These are phyloP conservation scores for Delichon dasypus DNA, from an alignment of 2,797 vertebrate genomes.

Conservation along the genomic window DNA sequence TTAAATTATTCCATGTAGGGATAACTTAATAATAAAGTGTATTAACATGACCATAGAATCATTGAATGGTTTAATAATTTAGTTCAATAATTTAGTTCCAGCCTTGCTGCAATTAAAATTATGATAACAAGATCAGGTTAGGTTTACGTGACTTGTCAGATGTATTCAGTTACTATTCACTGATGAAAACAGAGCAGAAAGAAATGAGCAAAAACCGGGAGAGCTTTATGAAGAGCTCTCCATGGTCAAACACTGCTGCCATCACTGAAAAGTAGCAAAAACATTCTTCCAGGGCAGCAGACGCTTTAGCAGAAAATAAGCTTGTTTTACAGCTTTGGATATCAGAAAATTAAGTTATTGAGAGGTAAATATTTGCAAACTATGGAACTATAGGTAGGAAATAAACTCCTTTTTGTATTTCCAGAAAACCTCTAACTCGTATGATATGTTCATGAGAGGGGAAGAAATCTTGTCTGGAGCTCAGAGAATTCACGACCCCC, in stretches of 20 bases:
- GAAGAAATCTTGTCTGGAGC: constrained; percentile 98
- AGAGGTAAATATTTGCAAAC: background rate
- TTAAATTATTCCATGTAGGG: background rate
- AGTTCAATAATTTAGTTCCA: background rate
- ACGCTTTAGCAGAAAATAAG: background rate
- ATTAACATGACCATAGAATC: background rate
- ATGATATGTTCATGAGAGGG: constrained; percentile 99
- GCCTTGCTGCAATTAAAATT: background rate
- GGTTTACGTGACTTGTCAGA: background rate
- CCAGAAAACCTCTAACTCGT: constrained; percentile 97
- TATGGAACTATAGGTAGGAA: background rate
- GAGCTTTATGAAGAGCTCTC: background rate
- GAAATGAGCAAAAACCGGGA: background rate
- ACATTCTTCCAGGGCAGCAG: background rate
- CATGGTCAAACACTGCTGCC: background rate
- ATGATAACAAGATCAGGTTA: background rate
- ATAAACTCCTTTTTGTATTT: constrained; percentile 12
- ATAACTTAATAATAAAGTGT: background rate
- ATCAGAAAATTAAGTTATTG: background rate
- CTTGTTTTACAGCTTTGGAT: background rate
- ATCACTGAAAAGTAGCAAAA: background rate
- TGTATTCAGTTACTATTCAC: background rate
- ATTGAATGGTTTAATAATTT: too few relatives aligned
- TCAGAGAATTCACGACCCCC: constrained; percentile 93
- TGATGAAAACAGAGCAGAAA: background rate